Evolutionary conservation across 1,140 invertebrate genomes (phyloP).

Genomic region (Euura saliciscinereae): DNA sequence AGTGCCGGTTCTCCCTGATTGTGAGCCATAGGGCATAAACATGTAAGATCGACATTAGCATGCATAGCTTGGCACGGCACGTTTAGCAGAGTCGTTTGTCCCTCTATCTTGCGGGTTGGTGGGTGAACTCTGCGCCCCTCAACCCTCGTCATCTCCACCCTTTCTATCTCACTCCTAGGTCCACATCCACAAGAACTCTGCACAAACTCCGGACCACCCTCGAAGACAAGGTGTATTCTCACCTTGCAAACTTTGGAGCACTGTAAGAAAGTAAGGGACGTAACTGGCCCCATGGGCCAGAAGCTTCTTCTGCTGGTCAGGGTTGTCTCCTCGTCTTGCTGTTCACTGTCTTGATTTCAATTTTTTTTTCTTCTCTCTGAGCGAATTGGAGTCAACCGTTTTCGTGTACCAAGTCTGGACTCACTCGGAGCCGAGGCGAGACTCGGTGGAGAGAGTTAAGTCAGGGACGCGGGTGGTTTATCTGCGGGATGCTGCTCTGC

Average conservation of each 20-base stretch:
- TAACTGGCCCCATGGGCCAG: not conserved
- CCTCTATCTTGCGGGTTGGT: conserved; percentile 13
- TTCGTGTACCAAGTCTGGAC: no score
- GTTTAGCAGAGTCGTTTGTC: conserved; percentile 41
- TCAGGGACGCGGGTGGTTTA: not conserved
- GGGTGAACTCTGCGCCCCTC: conserved; percentile 11
- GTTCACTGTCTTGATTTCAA: not conserved
- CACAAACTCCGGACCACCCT: not conserved
- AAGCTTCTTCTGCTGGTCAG: no score
- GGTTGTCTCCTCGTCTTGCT: no score
- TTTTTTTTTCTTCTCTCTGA: not conserved
- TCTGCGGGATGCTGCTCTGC: not conserved
- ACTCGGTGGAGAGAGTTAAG: not conserved
- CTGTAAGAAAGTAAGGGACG: not conserved
- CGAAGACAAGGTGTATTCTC: not conserved
- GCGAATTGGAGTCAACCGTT: no score
- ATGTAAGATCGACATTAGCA: conserved; percentile 50
- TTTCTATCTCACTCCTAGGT: not conserved
- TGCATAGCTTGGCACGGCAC: conserved; percentile 49
- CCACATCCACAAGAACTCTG: not conserved
- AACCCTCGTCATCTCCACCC: conserved; percentile 13
- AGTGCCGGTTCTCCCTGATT: not conserved
- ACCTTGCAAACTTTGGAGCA: not conserved
- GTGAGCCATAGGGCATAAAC: conserved; percentile 28
- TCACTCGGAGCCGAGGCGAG: no score